Conservation (phyloP, 2,113 vertebrate species). For the Leptobrachium leishanense region DNA sequence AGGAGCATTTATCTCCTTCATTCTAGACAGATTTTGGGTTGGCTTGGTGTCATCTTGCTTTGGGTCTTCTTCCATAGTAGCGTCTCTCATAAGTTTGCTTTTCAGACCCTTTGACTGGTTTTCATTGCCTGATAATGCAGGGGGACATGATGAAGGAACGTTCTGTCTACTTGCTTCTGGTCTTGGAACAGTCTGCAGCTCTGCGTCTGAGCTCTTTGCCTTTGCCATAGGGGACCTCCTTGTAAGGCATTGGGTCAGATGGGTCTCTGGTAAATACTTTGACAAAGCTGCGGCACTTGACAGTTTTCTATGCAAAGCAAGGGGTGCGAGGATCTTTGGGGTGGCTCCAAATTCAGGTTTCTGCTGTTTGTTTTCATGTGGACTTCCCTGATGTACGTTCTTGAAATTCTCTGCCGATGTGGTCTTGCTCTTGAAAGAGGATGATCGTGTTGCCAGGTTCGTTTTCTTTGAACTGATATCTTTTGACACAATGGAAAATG, state of each 20-base stretch:
- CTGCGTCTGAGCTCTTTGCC: constrained; percentile 24
- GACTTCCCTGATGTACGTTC: not conserved
- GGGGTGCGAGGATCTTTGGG: not conserved
- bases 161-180: not conserved
- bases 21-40: constrained; percentile 11
- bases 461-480: not conserved
- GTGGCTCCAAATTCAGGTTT: constrained; percentile 23
- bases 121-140: constrained; percentile 1
- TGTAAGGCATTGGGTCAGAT: constrained; percentile 78
- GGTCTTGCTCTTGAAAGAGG: not conserved
- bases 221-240: constrained; percentile 55
- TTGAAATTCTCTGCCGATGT: not conserved
- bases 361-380: not conserved
- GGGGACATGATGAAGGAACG: constrained; percentile 1
- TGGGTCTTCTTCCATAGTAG: constrained; percentile 40
- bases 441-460: constrained; percentile 14
- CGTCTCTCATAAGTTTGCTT: not conserved
- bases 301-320: constrained; percentile 50
- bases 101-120: constrained; percentile 8
- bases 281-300: constrained; percentile 63
- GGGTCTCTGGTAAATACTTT: constrained; percentile 77
- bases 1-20: constrained; percentile 35
- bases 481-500: not conserved
- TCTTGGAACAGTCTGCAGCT: not conserved
- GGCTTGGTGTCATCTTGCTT: constrained; percentile 29